phyloP scores from a whole-genome alignment of 2,113 vertebrate genomes.

The Dipodomys stephensi region DNA sequence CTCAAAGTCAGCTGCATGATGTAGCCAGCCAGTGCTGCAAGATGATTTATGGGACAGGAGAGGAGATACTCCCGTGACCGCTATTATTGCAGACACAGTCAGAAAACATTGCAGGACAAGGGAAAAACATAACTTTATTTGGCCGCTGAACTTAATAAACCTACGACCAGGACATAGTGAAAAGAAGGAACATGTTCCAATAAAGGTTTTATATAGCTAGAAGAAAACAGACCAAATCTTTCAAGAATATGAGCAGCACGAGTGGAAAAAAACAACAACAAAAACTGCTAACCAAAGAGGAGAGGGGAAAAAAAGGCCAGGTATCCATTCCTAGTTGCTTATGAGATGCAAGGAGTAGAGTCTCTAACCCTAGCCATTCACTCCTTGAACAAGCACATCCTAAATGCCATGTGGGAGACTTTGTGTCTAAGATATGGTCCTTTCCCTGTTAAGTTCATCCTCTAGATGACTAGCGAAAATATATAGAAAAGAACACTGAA shows the following conservation, averaged over 20 bases:
- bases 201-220: not conserved
- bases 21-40: slow-evolving; percentile 15
- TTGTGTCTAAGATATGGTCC: not conserved
- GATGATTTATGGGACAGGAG: slow-evolving; percentile 60
- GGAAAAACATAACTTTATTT: not conserved
- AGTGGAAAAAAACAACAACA: not conserved
- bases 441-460: not conserved
- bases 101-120: not conserved
- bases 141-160: slow-evolving; percentile 42
- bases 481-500: not conserved
- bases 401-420: not conserved
- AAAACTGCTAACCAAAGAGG: not conserved
- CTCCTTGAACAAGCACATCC: not conserved
- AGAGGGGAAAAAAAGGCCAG: not conserved
- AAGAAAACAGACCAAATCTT: not conserved
- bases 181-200: not conserved
- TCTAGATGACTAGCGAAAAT: not conserved
- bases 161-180: not conserved
- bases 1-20: slow-evolving; percentile 63
- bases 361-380: not conserved
- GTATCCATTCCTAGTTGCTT: not conserved
- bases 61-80: slow-evolving; percentile 33
- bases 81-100: slow-evolving; percentile 29
- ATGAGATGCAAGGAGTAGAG: not conserved
- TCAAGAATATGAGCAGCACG: not conserved